Base-by-base conservation (phyloP, 2,113 vertebrate genomes). In the Cephalopterus ornatus region DNA sequence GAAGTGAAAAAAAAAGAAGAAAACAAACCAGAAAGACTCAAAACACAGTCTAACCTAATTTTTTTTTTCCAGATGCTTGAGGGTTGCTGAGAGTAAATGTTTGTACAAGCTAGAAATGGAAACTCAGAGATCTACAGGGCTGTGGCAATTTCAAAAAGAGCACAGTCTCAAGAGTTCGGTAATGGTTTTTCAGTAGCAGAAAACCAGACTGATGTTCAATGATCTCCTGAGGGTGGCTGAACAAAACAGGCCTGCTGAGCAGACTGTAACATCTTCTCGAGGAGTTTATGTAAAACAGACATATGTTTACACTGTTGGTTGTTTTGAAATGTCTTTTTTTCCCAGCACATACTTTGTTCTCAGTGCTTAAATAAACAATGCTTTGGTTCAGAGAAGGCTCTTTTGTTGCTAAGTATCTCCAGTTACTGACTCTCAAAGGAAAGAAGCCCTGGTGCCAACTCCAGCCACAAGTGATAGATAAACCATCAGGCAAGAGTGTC, bases 281-380 rank as follows among this genome's bases (percentile, higher is more conserved):
- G 76, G 46, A 90, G 58, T 74, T 94, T 88, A 92, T 89, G 88
- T 85, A 94, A 96, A 94, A 73, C 18, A 94, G 88, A 93, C 74
- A 80, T 85, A 72, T 85, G 85, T 85, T 95, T 97, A 95, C 87
- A 88, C 63, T 73, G 81, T 56, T 94, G 53, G 58, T 68, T 91
- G 91, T 91, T 96, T 95, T 89, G 77, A 94, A 82, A 95, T 91
- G 67, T n/a, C 41, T 93, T 82, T 92, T 49, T 85, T 89, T n/a
- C 52, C 55, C 55, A 71, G 55, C 21, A 33, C 35, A 17, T 18
- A 42, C 56, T 95, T 94, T 93, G 50, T 88, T 96, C 41, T 73
- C 71, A 50, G 42, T 39, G 19, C 30, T 96, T 95, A 88, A 89
- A 91, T 91, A 92, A 95, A 91, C 59, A 80, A 67, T 59, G 33